Evolutionary conservation across 2,888 invertebrate genomes (phyloP).

Genomic region (Anagyrus pseudococci): DNA sequence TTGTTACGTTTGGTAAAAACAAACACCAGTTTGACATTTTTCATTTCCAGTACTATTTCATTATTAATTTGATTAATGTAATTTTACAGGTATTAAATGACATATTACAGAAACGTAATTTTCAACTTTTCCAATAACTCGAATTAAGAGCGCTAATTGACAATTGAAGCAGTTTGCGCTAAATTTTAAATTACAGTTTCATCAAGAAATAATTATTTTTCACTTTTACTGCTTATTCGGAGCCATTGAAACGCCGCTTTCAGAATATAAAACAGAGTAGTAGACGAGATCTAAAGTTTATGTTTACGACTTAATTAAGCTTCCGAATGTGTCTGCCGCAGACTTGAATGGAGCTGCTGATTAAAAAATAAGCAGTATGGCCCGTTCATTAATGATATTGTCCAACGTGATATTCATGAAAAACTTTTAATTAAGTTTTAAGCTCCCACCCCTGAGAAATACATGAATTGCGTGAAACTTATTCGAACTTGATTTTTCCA

Average conservation of each 20-base stretch:
- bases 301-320: constrained; percentile 13
- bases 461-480: not conserved
- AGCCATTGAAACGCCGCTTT: not conserved
- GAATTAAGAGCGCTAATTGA: no score
- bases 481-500: no score
- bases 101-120: no score
- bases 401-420: not conserved
- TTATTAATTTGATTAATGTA: no score
- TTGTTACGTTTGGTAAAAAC: no score
- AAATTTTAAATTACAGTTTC: not conserved
- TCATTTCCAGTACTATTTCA: no score
- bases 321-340: not conserved
- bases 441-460: no score
- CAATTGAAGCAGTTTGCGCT: no score
- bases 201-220: not conserved
- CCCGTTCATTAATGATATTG: not conserved
- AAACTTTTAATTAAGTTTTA: not conserved
- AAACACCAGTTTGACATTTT: no score
- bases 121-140: no score
- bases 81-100: no score
- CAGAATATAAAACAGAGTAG: not conserved
- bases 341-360: constrained; percentile 1
- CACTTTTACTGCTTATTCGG: not conserved
- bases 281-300: constrained; percentile 3
- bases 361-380: not conserved